Evolutionary conservation across 1,140 invertebrate species (phyloP), one percentile per base, ranked within the genome.

Genomic region (Daktulosphaira vitifoliae): DNA sequence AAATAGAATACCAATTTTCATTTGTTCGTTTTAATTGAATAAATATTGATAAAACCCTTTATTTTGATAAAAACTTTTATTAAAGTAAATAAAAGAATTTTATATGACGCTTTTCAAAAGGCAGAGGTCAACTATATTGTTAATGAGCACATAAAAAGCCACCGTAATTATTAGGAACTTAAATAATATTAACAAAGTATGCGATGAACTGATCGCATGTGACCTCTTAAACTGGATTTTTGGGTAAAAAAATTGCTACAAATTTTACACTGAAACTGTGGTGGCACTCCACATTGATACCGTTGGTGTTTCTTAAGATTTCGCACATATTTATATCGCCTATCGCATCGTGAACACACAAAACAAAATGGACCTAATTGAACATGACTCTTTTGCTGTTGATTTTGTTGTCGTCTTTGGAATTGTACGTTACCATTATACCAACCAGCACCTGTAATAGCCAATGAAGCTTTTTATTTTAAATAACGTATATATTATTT

Each of bases 221-320:
- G 70, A 16, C 53, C 52, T 8, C 68, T 68, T 18, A 71, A 56
- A 33, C 46, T 70, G 23, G 65, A 65, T 46, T 70, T 70, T 18
- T 65, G 52, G 7, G 65, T 70, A 29, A 68, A 70, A 26, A 51
- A 51, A 23, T 69, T 68, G 16, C 29, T 26, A 53, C 70, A 71
- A 20, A 67, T 66, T 39, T 39, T 65, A 50, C 70, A 71, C 39
- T 68, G 64, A 33, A 69, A 69, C 16, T 64, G 59, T 11, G 70
- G 70, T 20, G 65, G 56, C 51, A 83, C 81, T 0, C 82, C 82
- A 67, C 83, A 86, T 68, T 85, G 82, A 66, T 82, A 80, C 49
- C 77, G 77, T 67, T 80, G 74, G 70, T 85, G 84, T 25, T 68
- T 68, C 37, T 65, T 68, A 25, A 68, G 56, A 53, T 70, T 68